A percentile compares a stretch with the other conserved stretches of the same genome.
Conservation (phyloP, 2,113 vertebrate species). For the Tetrax tetrax region DNA sequence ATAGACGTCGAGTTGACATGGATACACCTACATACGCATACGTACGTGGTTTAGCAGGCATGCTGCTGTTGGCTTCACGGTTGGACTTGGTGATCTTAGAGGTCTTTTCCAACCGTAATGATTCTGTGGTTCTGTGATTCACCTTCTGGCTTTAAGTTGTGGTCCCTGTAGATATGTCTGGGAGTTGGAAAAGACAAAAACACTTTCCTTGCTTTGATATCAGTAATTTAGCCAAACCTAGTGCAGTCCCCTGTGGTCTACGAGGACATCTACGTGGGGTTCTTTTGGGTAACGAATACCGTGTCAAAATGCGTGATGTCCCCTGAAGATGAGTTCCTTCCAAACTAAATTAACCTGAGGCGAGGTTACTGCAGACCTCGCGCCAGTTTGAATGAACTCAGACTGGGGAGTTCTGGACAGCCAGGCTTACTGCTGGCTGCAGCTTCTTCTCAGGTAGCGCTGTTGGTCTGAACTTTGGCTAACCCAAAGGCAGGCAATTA, state of each 20-base stretch:
- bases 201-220: not conserved
- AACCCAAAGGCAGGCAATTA: not conserved
- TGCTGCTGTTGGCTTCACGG: no score
- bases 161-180: not conserved
- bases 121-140: no score
- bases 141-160: not conserved
- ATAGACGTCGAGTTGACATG: rapidly evolving
- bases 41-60: no score
- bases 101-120: no score
- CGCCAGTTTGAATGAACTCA: not conserved
- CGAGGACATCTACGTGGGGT: not conserved
- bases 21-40: no score
- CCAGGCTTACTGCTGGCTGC: not conserved
- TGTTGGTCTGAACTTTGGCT: not conserved
- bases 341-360: not conserved
- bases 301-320: not conserved
- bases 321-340: not conserved
- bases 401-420: not conserved
- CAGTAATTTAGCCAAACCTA: not conserved
- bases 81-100: no score
- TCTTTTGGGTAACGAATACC: not conserved
- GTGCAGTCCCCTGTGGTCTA: not conserved
- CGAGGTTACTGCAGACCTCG: not conserved
- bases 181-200: not conserved
- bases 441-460: not conserved